Conservation (phyloP, 2,797 vertebrate species). For the Falco novaeseelandiae region DNA sequence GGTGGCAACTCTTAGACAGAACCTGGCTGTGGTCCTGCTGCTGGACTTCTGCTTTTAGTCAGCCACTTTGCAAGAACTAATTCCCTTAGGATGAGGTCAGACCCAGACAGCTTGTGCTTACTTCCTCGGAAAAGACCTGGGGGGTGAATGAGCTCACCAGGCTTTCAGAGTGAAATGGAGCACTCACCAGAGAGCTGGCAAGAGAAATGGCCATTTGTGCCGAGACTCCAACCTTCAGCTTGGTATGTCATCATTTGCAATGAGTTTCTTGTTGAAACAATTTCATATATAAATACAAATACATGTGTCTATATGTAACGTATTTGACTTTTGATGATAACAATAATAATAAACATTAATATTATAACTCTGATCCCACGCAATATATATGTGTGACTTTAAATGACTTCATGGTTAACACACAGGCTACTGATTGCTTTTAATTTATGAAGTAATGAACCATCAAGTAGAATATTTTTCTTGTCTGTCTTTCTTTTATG, state of each 20-base stretch:
- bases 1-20: not conserved
- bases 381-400: rapidly evolving
- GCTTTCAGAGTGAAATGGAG: not conserved
- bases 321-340: not conserved
- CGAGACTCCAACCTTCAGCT: not conserved
- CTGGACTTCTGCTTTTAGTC: not conserved
- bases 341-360: not conserved
- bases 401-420: not conserved
- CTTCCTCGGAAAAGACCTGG: not conserved
- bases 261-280: not conserved
- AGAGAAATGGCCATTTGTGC: not conserved
- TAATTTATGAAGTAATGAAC: not conserved
- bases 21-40: not conserved
- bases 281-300: not conserved
- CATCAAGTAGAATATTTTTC: not conserved
- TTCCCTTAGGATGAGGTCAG: not conserved
- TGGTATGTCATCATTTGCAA: not conserved
- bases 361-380: not conserved
- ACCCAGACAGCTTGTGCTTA: not conserved
- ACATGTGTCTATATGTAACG: rapidly evolving
- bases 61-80: not conserved
- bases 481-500: not conserved
- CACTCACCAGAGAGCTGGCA: not conserved
- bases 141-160: not conserved
- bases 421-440: not conserved